phyloP scores from a whole-genome alignment of 2,113 vertebrate genomes.

The Cephalopholis sonnerati region DNA sequence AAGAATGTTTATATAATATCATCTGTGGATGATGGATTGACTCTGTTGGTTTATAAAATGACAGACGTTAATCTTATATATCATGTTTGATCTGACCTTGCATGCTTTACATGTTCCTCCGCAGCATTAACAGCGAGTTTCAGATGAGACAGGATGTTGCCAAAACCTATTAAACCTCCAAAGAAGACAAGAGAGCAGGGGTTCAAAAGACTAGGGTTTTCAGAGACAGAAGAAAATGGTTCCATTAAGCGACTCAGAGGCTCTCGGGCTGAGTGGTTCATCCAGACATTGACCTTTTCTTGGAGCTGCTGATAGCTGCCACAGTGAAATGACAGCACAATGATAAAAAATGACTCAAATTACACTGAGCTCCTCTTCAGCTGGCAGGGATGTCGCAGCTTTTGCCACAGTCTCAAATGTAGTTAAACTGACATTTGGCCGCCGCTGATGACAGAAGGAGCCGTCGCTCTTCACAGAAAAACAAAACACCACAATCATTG shows the following conservation, averaged over 20 bases:
- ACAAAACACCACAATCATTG: neutral
- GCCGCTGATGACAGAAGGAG: slow-evolving; percentile 14
- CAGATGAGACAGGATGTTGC: neutral
- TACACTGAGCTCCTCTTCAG: neutral
- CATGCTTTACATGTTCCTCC: too few relatives aligned
- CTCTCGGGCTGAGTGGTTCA: slow-evolving; percentile 2
- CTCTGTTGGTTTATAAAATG: neutral
- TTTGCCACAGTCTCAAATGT: neutral
- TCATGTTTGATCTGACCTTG: neutral
- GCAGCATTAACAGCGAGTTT: neutral
- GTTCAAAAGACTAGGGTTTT: neutral
- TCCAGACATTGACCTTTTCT: slow-evolving; percentile 41
- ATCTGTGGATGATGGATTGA: neutral
- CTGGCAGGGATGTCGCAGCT: neutral
- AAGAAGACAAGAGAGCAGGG: neutral
- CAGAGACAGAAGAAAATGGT: slow-evolving; percentile 2
- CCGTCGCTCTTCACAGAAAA: neutral
- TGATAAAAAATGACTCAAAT: slow-evolving; percentile 35
- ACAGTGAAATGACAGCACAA: slow-evolving; percentile 18
- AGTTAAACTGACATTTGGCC: slow-evolving; percentile 24
- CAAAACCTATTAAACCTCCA: neutral
- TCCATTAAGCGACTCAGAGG: slow-evolving; percentile 3
- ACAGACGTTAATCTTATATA: neutral
- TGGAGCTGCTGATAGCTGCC: slow-evolving; percentile 15
- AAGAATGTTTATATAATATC: neutral